A percentile compares a stretch with the other conserved stretches of the same genome.
Conservation (phyloP, 2,113 vertebrate genomes). For the Gallinago jamesoni region DNA sequence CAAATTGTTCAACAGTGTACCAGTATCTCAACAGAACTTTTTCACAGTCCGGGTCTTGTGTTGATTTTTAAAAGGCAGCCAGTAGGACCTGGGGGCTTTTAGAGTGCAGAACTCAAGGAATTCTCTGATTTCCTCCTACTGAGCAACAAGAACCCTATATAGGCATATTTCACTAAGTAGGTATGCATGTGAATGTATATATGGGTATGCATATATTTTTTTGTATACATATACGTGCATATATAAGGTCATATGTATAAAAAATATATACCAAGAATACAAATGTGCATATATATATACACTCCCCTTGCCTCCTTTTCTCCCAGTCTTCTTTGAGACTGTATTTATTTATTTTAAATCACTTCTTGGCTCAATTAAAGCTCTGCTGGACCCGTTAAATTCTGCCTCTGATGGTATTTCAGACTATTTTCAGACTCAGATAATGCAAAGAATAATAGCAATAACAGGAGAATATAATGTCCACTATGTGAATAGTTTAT, state of each 20-base stretch:
- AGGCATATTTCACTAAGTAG: background rate
- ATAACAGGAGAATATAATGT: background rate
- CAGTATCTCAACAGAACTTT: background rate
- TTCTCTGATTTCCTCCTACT: background rate
- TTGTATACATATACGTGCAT: background rate
- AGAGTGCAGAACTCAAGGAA: background rate
- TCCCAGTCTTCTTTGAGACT: background rate
- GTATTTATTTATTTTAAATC: background rate
- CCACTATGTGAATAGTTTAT: background rate
- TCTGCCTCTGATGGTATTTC: background rate
- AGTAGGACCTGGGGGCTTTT: background rate
- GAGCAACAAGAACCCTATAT: background rate
- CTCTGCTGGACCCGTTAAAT: background rate
- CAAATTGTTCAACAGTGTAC: background rate
- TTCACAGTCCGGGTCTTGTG: background rate
- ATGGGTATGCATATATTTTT: background rate
- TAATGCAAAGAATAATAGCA: background rate
- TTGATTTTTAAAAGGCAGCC: background rate
- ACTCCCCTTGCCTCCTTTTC: background rate
- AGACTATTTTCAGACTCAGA: background rate
- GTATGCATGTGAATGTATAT: background rate
- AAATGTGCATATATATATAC: background rate
- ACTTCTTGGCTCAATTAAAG: background rate
- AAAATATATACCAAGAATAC: background rate
- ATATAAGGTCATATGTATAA: background rate